Base-by-base conservation (phyloP, 2,888 invertebrate species). In the Perithous albicinctus region DNA sequence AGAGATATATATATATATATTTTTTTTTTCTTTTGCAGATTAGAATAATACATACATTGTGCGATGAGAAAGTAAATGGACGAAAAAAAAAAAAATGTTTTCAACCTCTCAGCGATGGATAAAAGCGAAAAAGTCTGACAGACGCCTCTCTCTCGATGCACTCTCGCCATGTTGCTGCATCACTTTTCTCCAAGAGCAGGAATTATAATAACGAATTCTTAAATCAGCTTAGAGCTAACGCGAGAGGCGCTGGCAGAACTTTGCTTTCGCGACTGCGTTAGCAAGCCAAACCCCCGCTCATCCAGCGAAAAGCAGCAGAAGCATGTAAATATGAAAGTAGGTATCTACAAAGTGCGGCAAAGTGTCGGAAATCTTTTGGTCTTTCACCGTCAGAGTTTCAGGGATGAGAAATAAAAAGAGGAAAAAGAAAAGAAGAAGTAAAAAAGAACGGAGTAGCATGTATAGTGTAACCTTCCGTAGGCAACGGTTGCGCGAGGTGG, bases 151-250 rank as follows among this genome's bases (percentile, higher is more conserved):
- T n/a, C n/a, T n/a, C 63, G 41, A 41, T 23, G 63, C 63, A 63
- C 63, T 63, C 41, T 32, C 38, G 41, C 23, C 23, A 23, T 41
- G 41, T n/a, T 63, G 63, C 63, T 63, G 63, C 63, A 63, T 41
- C 63, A 10, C 41, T 38, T 63, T 63, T 63, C 12, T 18, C 15
- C 38, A n/a, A 32, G 38, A 41, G 26, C 89, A 89, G 90, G 91
- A 91, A 91, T 92, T 91, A 91, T 92, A 92, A 92, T 91, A 92
- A 91, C 91, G 91, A 91, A 91, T 91, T 91, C 90, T 90, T 88
- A 91, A 92, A 91, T 92, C 92, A 91, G 92, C 91, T 92, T 91
- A 91, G 90, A 75, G 75, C 89, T 88, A 69, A 72, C 32, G 61
- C 59, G 18, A 46, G 18, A 46, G 26, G 67, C 41, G 20, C 67